A percentile compares a stretch with the other conserved stretches of the same genome.
Evolutionary conservation across 2,113 vertebrate genomes (phyloP).

Genomic region (Varanus salvator): DNA sequence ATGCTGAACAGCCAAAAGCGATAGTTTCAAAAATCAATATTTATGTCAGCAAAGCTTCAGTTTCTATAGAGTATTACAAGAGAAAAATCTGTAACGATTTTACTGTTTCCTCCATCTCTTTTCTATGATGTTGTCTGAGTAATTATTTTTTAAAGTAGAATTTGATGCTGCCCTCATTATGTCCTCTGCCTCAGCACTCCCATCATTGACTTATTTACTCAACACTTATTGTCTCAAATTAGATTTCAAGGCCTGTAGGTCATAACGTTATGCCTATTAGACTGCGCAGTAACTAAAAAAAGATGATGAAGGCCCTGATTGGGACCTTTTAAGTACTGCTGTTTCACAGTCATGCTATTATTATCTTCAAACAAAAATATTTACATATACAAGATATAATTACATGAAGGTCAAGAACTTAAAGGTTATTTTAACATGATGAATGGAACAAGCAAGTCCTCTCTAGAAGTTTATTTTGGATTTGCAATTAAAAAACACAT

Average conservation of each 20-base stretch:
- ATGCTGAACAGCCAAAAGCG: conserved; percentile 37
- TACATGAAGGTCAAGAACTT: conserved; percentile 24
- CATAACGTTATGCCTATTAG: conserved; percentile 14
- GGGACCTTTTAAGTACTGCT: not conserved
- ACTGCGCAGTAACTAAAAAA: not conserved
- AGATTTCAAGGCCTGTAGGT: conserved; percentile 24
- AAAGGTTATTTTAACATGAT: conserved; percentile 31
- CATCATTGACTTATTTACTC: conserved; percentile 25
- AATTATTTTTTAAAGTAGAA: conserved; percentile 10
- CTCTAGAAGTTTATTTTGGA: not conserved
- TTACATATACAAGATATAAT: conserved; percentile 24
- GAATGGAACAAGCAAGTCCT: not conserved
- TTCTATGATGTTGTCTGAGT: not conserved
- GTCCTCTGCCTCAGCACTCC: conserved; percentile 15
- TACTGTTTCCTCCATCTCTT: not conserved
- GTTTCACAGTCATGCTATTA: conserved; percentile 8
- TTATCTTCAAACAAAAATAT: conserved; percentile 16
- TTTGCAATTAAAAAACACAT: not conserved
- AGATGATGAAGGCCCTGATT: not conserved
- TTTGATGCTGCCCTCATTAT: conserved; percentile 24
- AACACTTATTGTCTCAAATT: conserved; percentile 19
- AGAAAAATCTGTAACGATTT: conserved; percentile 19
- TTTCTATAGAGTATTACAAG: not conserved
- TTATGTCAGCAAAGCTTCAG: conserved; percentile 42
- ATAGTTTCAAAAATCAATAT: conserved; percentile 56